phyloP scores from a whole-genome alignment of 2,113 vertebrate genomes.

The Tretioscincus oriximinensis region DNA sequence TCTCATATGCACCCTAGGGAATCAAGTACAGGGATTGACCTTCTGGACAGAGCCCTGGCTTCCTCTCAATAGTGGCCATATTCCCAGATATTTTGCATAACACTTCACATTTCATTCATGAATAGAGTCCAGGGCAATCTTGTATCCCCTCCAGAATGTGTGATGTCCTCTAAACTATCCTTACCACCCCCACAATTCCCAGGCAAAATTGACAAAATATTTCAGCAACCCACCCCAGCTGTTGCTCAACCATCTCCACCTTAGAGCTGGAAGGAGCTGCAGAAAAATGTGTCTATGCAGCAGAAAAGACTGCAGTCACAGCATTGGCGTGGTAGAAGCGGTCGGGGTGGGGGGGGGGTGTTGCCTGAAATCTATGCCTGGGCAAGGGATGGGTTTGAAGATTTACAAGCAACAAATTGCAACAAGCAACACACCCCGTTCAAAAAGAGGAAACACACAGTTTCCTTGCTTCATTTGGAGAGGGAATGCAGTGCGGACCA shows the following conservation, averaged over 20 bases:
- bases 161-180: background rate
- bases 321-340: background rate
- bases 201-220: background rate
- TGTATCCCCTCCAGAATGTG: background rate
- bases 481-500: background rate
- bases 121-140: background rate
- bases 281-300: constrained; percentile 75
- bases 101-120: background rate
- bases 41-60: background rate
- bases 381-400: background rate
- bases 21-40: background rate
- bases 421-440: background rate
- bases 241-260: constrained; percentile 21
- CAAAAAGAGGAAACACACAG: background rate
- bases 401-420: background rate
- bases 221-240: constrained; percentile 6
- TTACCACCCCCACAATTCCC: background rate
- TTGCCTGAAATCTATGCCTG: background rate
- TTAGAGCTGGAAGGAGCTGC: constrained; percentile 48
- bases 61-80: background rate
- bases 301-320: constrained; percentile 61
- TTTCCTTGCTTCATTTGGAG: no score
- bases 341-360: no score
- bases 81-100: background rate
- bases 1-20: background rate